Percentiles rank a stretch among this genome's conserved stretches.
Evolutionary conservation across 2,113 vertebrate species (phyloP).

Genomic region (Macheiramphus alcinus): DNA sequence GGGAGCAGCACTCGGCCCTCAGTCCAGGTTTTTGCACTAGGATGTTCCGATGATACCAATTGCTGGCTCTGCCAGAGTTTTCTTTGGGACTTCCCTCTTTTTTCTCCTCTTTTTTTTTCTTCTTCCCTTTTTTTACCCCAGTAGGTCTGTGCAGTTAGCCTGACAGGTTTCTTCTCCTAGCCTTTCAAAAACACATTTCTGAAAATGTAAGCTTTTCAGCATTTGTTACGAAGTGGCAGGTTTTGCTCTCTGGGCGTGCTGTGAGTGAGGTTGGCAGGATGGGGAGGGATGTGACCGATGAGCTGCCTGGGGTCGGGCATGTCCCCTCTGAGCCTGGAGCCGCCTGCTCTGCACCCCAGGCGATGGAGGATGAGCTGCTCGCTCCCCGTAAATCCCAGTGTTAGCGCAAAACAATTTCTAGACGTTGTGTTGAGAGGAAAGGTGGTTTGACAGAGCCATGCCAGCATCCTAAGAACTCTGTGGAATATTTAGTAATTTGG

Average conservation of each 20-base stretch:
- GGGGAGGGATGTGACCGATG: too few relatives aligned
- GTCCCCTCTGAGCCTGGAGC: not conserved
- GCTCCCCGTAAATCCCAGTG: not conserved
- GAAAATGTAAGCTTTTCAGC: not conserved
- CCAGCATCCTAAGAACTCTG: not conserved
- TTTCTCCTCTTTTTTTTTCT: accelerated
- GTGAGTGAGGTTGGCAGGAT: not conserved
- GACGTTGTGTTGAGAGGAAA: accelerated
- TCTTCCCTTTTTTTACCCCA: accelerated
- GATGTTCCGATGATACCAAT: not conserved
- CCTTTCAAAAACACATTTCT: not conserved
- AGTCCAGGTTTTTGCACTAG: not conserved
- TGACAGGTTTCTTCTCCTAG: not conserved
- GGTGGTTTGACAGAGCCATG: not conserved
- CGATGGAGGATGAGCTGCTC: accelerated
- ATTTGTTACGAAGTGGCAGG: accelerated
- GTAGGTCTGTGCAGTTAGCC: not conserved
- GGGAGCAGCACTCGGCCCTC: not conserved
- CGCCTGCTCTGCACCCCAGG: not conserved
- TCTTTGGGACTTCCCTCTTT: not conserved
- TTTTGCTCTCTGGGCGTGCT: not conserved
- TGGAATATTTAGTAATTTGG: not conserved
- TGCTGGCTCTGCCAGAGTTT: not conserved
- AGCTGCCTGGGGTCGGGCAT: not conserved
- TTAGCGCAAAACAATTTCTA: accelerated